Conservation (phyloP, 2,888 invertebrate genomes). For the Acrobasis consociella region DNA sequence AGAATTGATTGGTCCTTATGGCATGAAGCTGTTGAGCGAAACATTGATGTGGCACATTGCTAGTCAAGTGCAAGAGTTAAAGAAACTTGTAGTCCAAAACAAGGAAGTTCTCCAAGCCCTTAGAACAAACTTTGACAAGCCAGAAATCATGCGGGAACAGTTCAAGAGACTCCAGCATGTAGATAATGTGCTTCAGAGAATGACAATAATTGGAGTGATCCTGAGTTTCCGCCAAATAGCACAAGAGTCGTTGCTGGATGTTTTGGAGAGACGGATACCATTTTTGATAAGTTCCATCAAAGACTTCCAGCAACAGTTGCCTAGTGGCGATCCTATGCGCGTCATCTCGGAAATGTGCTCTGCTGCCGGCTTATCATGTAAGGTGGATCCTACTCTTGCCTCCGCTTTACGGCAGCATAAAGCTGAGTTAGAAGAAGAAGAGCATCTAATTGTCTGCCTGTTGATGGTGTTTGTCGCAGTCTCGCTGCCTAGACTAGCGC, state of each 20-base stretch:
- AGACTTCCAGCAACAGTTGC: constrained; percentile 96
- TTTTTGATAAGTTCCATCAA: constrained; percentile 97
- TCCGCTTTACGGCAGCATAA: constrained; percentile 95
- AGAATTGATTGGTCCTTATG: constrained; percentile 98
- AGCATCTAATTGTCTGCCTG: constrained; percentile 96
- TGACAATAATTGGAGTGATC: constrained; percentile 99
- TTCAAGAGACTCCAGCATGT: constrained; percentile 94
- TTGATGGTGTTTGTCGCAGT: constrained; percentile 99
- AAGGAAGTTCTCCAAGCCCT: constrained; percentile 95
- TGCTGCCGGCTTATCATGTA: constrained; percentile 96
- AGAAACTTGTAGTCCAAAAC: constrained; percentile 94
- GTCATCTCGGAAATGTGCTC: constrained; percentile 99
- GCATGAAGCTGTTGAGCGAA: constrained; percentile 98
- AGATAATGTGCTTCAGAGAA: constrained; percentile 97
- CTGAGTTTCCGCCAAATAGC: constrained; percentile 96
- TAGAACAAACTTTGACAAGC: constrained; percentile 98
- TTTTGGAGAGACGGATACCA: constrained; percentile 96
- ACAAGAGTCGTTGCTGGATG: constrained; percentile 96
- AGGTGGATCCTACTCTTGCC: constrained; percentile 97
- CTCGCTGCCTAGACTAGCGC: constrained; percentile 96
- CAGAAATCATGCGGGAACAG: constrained; percentile 98
- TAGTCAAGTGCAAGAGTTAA: constrained; percentile 98
- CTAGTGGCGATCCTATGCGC: constrained; percentile 94
- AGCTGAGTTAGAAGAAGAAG: constrained; percentile 93
- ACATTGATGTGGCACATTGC: constrained; percentile 99